Evolutionary conservation across 1,140 invertebrate species (phyloP).

Genomic region (Drosophila bipectinata): DNA sequence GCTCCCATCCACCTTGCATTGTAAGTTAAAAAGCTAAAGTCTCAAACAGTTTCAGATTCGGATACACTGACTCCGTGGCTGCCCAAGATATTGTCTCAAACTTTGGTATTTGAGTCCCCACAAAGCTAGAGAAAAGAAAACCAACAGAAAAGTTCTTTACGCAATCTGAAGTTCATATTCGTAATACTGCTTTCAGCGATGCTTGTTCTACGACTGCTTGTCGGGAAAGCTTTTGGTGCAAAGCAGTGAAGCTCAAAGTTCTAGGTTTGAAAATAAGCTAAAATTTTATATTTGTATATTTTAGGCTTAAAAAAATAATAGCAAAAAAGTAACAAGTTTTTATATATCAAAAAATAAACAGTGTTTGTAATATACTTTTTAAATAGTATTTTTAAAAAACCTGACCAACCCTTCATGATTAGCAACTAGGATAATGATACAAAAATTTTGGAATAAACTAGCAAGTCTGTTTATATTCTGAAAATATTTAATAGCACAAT

Average conservation of each 20-base stretch:
- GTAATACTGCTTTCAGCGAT: not conserved
- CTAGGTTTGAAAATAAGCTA: not conserved
- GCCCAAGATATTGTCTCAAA: not conserved
- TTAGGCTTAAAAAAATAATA: not conserved
- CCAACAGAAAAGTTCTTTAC: not conserved
- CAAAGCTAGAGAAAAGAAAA: not conserved
- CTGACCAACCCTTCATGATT: no score
- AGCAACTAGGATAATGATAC: no score
- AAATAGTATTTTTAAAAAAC: no score
- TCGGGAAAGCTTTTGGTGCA: not conserved
- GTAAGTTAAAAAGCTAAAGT: not conserved
- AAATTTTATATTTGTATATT: not conserved
- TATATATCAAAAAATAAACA: no score
- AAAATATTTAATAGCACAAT: no score
- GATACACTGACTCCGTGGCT: not conserved
- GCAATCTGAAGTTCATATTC: constrained; percentile 1
- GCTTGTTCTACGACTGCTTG: not conserved
- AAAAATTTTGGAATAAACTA: no score
- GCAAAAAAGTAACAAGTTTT: not conserved
- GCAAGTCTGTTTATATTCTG: no score
- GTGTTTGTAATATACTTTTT: no score
- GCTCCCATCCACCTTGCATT: not conserved
- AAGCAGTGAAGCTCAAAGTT: not conserved
- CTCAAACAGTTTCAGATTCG: not conserved
- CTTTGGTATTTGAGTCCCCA: not conserved